Evolutionary conservation across 2,113 vertebrate genomes (phyloP).

Genomic region (Prolemur simus): DNA sequence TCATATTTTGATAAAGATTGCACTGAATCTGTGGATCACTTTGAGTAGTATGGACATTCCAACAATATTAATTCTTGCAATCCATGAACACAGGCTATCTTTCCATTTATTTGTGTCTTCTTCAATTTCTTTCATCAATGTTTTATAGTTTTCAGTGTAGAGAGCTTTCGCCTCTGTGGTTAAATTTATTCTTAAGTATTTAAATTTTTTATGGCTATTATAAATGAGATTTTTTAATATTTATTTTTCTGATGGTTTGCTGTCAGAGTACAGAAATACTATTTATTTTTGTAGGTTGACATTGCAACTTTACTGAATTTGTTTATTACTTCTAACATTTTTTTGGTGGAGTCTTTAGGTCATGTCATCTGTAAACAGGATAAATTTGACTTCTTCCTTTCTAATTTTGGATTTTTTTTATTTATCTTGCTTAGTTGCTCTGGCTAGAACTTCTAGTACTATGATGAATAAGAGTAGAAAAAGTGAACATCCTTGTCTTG

Average conservation of each 20-base stretch:
- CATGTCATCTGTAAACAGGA: neutral
- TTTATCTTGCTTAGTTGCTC: neutral
- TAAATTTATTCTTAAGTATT: neutral
- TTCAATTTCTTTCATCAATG: neutral
- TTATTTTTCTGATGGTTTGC: no score
- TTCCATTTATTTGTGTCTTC: neutral
- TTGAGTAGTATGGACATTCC: neutral
- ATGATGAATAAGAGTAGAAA: neutral
- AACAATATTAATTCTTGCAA: neutral
- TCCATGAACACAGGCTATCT: neutral
- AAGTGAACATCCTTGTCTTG: neutral
- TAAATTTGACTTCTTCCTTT: neutral
- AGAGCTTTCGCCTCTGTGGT: neutral
- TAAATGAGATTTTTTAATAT: neutral
- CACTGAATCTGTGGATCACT: neutral
- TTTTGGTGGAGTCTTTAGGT: neutral
- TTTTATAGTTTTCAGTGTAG: neutral
- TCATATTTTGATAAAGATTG: neutral
- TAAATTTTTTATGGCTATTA: neutral
- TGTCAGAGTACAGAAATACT: neutral
- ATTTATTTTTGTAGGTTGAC: neutral
- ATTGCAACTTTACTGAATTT: neutral
- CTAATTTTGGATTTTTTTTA: neutral
- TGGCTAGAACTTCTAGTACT: neutral
- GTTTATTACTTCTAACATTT: neutral